Evolutionary conservation across 2,113 vertebrate genomes (phyloP).

Genomic region (Potamarius usumacintae): DNA sequence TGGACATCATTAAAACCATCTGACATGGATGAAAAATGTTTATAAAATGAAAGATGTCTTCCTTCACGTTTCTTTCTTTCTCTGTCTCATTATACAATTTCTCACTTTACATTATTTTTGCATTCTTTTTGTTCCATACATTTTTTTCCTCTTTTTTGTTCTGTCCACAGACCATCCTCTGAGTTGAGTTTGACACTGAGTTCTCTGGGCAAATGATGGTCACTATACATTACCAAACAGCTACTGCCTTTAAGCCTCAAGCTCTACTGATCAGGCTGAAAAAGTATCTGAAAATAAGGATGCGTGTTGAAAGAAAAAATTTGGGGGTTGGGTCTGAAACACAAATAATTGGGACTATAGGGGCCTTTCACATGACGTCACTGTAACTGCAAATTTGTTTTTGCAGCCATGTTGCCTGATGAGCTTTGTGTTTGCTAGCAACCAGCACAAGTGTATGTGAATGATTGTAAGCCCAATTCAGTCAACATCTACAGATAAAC

Average conservation of each 20-base stretch:
- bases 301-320: neutral
- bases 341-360: too few species aligned
- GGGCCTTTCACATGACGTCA: too few species aligned
- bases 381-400: too few species aligned
- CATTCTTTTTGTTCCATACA: neutral
- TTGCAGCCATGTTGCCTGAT: too few species aligned
- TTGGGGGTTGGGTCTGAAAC: neutral
- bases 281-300: neutral
- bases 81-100: neutral
- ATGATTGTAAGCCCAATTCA: too few species aligned
- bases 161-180: neutral
- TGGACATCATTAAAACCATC: neutral
- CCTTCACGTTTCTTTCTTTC: neutral
- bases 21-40: neutral
- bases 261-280: slow-evolving; percentile 1
- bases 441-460: too few species aligned
- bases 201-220: neutral
- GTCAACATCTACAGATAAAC: too few species aligned
- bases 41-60: neutral
- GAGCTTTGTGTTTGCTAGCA: too few species aligned
- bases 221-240: neutral
- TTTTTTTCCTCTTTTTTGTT: neutral
- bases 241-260: neutral
- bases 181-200: neutral
- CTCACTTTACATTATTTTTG: neutral